Conservation (phyloP, 2,113 vertebrate genomes). For the Tragelaphus strepsiceros region DNA sequence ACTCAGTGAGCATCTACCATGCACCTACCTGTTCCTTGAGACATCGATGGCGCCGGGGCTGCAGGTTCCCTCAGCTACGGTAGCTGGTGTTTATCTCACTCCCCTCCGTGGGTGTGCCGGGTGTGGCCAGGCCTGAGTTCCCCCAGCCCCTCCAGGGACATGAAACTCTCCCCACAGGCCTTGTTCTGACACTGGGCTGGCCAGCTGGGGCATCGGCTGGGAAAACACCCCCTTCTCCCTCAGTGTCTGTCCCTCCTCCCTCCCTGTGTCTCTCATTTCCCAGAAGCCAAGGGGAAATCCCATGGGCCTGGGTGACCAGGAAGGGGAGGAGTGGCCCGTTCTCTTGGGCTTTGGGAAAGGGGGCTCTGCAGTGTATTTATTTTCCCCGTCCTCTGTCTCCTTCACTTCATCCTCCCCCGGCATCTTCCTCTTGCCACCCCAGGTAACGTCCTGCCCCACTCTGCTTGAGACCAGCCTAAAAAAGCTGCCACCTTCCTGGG, state of each 20-base stretch:
- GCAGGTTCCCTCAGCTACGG: too few relatives aligned
- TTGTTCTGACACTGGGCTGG: background rate
- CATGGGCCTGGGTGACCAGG: accelerated
- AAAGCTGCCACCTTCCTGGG: background rate
- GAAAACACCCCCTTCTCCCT: background rate
- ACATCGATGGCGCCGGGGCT: accelerated
- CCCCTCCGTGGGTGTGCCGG: background rate
- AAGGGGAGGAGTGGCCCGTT: background rate
- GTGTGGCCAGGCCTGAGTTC: accelerated
- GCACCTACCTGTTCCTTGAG: background rate
- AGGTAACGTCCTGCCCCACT: background rate
- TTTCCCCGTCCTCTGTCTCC: background rate
- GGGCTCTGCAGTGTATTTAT: background rate
- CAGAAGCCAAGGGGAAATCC: background rate
- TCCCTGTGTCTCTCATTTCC: too few relatives aligned
- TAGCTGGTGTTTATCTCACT: too few relatives aligned
- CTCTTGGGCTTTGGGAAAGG: background rate
- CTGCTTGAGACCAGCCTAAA: background rate
- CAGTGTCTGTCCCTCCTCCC: accelerated
- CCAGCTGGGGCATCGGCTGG: background rate
- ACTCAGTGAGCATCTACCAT: background rate
- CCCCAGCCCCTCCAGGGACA: accelerated
- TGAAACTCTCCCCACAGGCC: background rate
- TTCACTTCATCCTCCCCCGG: accelerated
- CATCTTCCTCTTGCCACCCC: background rate